Evolutionary conservation across 2,888 invertebrate species (phyloP), one percentile per base, ranked within the genome.

Genomic region (Rhagium mordax): DNA sequence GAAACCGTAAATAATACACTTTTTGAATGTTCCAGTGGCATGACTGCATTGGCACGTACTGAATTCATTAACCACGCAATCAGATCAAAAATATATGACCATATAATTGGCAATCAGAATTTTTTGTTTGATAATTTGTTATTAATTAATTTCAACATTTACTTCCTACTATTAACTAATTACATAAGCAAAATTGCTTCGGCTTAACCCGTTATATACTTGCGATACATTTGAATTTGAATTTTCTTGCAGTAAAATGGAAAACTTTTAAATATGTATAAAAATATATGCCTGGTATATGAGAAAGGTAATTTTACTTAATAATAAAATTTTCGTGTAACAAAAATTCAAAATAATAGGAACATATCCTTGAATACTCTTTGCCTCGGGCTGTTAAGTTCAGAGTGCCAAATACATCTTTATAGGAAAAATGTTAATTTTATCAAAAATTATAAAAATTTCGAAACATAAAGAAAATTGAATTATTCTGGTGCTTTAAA

Each of bases 1-100:
- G 29, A 65, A 65, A 65, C 65, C 65, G 53, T 65, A 51, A 65
- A 53, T 62, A 62, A 62, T 62, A 49, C 16, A 48, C 21, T 62
- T 62, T 48, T 47, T 61, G 47, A 47, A 47, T 20, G 61, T 61
- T 61, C 62, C 47, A 62, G 48, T n/a, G 49, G 48, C 15, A 27
- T 62, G 62, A 47, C 48, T 62, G 8, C n/a, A n/a, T 15, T 49
- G 24, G 41, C 48, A 62, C 48, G 61, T 20, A 61, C 20, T 41
- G 41, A 47, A 21, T 47, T 61, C 21, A 61, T 61, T 61, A 61
- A 47, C 61, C 61, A 47, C 33, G 13, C 16, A 61, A 33, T 61
- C 41, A 47, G 24, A 61, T 33, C 61, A 15, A 41, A 61, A 61
- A 61, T 64, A 51, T 65, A 29, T 18, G 27, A 65, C 51, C 51